Evolutionary conservation across 2,113 vertebrate genomes (phyloP), one percentile per base, ranked within the genome.

Genomic region (Pomatorhinus ruficollis): DNA sequence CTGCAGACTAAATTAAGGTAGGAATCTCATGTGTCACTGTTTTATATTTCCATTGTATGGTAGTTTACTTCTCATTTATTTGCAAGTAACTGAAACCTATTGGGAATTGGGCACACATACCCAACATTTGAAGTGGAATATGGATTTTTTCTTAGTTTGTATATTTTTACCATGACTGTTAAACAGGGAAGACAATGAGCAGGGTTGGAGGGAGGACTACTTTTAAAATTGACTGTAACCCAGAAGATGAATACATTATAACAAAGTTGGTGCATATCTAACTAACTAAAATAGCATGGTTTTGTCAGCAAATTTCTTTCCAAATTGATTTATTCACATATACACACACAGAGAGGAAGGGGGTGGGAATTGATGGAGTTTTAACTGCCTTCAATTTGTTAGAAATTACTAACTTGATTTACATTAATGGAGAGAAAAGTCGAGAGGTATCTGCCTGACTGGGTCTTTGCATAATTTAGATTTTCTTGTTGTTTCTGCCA

Each of bases 321-420:
- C 10, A 35, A n/a, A 27, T 3, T 17, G 24, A 39, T 78, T 39
- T 70, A 17, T 60, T 64, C 23, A 30, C 4, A 31, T 19, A 35
- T 6, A 39, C 8, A 31, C 6, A 63, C 18, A 28, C 8, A 30
- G 2, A 64, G 57, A 60, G 11, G 30, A 78, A 30, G 25, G 6
- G 7, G 2, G 7, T 65, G 12, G 35, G 28, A 82, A 93, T 12
- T 66, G 77, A 87, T 82, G 11, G 44, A 71, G 24, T 60, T 78
- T 60, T 53, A 94, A 56, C 21, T 37, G 19, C 15, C 9, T 94
- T 87, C 21, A 54, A 12, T 70, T 83, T 75, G 9, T 63, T 64
- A 60, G 61, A 89, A 85, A 85, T 90, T 52, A 40, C 49, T 87
- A 70, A 71, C 37, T 40, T 79, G 69, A 59, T 78, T 87, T 83